phyloP scores from a whole-genome alignment of 1,140 invertebrate genomes.

The Sitobion miscanthi region DNA sequence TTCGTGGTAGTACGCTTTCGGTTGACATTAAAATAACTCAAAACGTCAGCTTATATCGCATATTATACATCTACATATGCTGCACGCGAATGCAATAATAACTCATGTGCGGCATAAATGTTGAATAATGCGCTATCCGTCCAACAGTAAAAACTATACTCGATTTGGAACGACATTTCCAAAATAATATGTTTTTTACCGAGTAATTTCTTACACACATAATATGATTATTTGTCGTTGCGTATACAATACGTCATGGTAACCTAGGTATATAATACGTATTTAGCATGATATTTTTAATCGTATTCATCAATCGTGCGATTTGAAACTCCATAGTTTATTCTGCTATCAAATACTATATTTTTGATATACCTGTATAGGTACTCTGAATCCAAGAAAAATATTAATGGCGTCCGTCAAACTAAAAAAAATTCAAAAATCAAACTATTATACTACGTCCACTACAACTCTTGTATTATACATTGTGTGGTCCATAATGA shows the following conservation, averaged over 20 bases:
- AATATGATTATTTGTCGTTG: not conserved
- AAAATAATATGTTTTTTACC: not conserved
- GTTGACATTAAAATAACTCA: conserved; percentile 41
- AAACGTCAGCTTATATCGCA: not conserved
- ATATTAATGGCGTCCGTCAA: no score
- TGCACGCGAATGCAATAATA: not conserved
- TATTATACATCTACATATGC: not conserved
- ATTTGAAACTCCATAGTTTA: not conserved
- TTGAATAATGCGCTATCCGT: conserved; percentile 17
- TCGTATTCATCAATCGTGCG: not conserved
- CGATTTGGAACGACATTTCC: not conserved
- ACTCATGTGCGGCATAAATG: not conserved
- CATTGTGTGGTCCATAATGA: no score
- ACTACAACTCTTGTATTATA: no score
- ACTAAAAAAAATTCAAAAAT: not conserved
- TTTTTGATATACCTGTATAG: not conserved
- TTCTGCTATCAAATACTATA: not conserved
- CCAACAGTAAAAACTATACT: not conserved
- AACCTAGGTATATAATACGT: not conserved
- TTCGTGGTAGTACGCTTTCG: not conserved
- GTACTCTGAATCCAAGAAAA: not conserved
- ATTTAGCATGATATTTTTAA: not conserved
- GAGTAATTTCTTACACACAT: not conserved
- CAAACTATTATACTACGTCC: not conserved
- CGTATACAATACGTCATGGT: not conserved